Evolutionary conservation across 2,797 vertebrate species (phyloP), one percentile per base, ranked within the genome.

Genomic region (Phrynocephalus forsythii): DNA sequence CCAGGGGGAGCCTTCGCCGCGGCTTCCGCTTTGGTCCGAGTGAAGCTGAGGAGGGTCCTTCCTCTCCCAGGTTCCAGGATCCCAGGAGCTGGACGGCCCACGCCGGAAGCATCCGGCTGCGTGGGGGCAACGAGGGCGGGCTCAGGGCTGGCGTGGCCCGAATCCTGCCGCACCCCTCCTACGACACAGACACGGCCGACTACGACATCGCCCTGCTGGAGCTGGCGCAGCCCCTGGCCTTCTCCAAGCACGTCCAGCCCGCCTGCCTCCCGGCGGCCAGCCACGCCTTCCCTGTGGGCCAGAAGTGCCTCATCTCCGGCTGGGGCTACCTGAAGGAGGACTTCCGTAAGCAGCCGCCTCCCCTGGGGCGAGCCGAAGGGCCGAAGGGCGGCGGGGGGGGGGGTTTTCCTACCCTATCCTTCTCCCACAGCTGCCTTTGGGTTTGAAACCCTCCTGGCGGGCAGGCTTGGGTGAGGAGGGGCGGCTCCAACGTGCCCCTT

Each of bases 251-350:
- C 91, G 90, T 99, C 93, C 99, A 99, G 95, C 98, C 99, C 0
- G 93, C 98, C 89, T 99, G 99, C 94, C 95, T 99, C 67, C 99
- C 99, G 0, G 97, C 97, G 0, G 78, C 95, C 0, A 94, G 97
- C 9, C 98, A 99, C 9, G 48, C 95, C 91, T 99, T 99, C 92
- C 95, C 95, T 1, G 82, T 98, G 0, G 96, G 97, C 79, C 97
- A 97, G 94, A 98, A 95, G 95, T 99, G 99, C 82, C 88, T 99
- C 0, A 98, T 99, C 95, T 99, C 99, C 0, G 98, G 99, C 87
- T 99, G 99, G 99, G 99, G 99, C 0, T 97, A 98, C 44, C 96
- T 98, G 24, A 94, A 92, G 92, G 97, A 98, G 94, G 98, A 97
- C 90, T 97, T 96, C 89, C 1, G 99, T 99, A 94, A 97, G 97